These are phyloP conservation scores for Dromius quadrimaculatus DNA, from an alignment of 2,888 invertebrate species.

Conservation along the genomic window DNA sequence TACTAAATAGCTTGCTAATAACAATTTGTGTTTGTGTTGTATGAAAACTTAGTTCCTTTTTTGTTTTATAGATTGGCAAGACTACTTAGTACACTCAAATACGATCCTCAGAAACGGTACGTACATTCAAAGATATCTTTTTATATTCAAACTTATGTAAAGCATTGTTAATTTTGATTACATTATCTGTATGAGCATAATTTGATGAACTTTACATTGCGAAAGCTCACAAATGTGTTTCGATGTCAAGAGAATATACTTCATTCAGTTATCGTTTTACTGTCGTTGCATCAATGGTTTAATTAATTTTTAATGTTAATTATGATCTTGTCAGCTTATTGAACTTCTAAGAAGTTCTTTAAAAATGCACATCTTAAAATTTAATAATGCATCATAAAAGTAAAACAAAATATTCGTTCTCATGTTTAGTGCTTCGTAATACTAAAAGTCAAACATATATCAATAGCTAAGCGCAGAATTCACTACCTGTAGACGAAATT, in stretches of 20 bases:
- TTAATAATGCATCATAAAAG: slow-evolving; percentile 23
- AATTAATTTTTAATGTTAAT: too few species aligned
- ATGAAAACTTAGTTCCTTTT: slow-evolving; percentile 27
- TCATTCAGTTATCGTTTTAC: too few species aligned
- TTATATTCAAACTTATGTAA: too few species aligned
- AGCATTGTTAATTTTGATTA: too few species aligned
- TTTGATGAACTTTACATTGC: too few species aligned
- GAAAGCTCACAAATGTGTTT: too few species aligned
- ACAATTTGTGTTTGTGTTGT: slow-evolving; percentile 1
- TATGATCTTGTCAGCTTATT: slow-evolving; percentile 1
- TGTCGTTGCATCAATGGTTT: too few species aligned
- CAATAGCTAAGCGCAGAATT: slow-evolving; percentile 33
- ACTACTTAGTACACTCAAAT: slow-evolving; percentile 50
- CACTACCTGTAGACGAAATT: slow-evolving; percentile 43
- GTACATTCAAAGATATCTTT: slow-evolving; percentile 20
- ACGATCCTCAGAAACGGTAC: slow-evolving; percentile 47
- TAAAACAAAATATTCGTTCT: slow-evolving; percentile 9
- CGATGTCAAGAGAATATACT: too few species aligned
- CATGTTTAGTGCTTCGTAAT: slow-evolving; percentile 29
- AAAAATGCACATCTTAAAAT: slow-evolving; percentile 12
- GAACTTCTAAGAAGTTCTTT: slow-evolving; percentile 4
- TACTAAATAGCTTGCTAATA: slow-evolving; percentile 12
- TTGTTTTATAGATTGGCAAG: slow-evolving; percentile 50
- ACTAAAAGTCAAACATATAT: slow-evolving; percentile 36
- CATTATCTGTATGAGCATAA: too few species aligned